These are phyloP conservation scores for Battus philenor DNA, from an alignment of 1,140 invertebrate genomes.

Conservation along the genomic window DNA sequence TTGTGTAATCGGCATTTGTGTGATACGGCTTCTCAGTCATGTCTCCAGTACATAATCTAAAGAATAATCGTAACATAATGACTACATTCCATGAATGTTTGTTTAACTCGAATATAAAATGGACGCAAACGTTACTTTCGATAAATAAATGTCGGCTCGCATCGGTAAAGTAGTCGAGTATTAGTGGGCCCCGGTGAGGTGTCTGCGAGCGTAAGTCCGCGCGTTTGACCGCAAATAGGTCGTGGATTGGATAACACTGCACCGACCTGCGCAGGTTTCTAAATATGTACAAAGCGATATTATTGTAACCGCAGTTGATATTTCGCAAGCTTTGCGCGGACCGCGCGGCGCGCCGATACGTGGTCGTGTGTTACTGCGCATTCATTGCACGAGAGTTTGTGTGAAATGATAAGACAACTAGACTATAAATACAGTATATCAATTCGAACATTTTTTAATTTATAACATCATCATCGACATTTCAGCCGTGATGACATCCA, in stretches of 20 bases:
- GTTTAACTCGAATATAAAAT: too few species aligned
- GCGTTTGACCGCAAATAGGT: conserved; percentile 67
- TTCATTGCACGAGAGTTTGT: not conserved
- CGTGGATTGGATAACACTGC: conserved; percentile 66
- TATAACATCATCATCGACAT: not conserved
- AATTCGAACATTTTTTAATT: not conserved
- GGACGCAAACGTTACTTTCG: too few species aligned
- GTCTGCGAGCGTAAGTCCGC: conserved; percentile 32
- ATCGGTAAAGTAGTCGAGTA: too few species aligned
- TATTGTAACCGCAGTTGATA: conserved; percentile 56
- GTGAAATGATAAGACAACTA: not conserved
- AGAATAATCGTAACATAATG: too few species aligned
- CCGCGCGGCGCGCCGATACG: conserved; percentile 1
- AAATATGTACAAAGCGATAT: conserved; percentile 66
- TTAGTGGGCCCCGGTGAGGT: conserved; percentile 17
- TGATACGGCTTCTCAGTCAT: too few species aligned
- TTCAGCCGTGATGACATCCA: not conserved
- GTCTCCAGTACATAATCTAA: too few species aligned
- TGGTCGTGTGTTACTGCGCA: not conserved
- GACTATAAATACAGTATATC: not conserved
- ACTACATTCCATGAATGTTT: too few species aligned
- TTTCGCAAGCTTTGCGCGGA: conserved; percentile 40
- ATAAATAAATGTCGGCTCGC: too few species aligned
- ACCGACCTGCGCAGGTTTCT: conserved; percentile 61
- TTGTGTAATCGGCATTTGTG: too few species aligned